A percentile compares a stretch with the other conserved stretches of the same genome.
These are phyloP conservation scores for Heliothis peltigera DNA, from an alignment of 2,888 invertebrate species.

Conservation along the genomic window DNA sequence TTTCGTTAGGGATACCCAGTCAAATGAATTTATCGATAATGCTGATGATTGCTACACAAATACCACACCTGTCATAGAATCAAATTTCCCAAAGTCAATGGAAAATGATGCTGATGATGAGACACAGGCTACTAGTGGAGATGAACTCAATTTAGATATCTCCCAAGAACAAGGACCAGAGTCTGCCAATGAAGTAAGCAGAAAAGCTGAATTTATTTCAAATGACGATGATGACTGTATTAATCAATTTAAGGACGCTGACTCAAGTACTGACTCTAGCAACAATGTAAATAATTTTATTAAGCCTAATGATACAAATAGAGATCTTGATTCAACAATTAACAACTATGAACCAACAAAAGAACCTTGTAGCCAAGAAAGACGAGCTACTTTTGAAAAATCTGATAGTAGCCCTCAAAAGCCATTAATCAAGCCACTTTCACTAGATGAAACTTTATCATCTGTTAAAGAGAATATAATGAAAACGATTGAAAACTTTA, in stretches of 20 bases:
- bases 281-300: conserved; percentile 23
- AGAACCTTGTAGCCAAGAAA: conserved; percentile 20
- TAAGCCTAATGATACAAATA: conserved; percentile 12
- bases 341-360: conserved; percentile 6
- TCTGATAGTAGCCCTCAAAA: conserved; percentile 3
- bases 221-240: conserved; percentile 17
- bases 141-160: neutral
- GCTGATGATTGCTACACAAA: conserved; percentile 13
- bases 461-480: conserved; percentile 65
- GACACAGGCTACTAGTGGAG: neutral
- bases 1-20: neutral
- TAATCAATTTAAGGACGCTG: conserved; percentile 7
- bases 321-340: conserved; percentile 20
- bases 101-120: conserved; percentile 19
- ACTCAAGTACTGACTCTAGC: conserved; percentile 45
- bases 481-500: conserved; percentile 65
- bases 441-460: conserved; percentile 53
- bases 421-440: conserved; percentile 17
- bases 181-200: neutral
- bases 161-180: neutral
- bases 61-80: conserved; percentile 5
- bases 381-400: neutral
- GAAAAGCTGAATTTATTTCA: conserved; percentile 4
- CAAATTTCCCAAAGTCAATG: conserved; percentile 1
- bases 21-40: conserved; percentile 10